Percentiles rank a stretch among this genome's conserved stretches.
These are phyloP conservation scores for Esperia sulphurella DNA, from an alignment of 2,888 invertebrate genomes.

Conservation along the genomic window DNA sequence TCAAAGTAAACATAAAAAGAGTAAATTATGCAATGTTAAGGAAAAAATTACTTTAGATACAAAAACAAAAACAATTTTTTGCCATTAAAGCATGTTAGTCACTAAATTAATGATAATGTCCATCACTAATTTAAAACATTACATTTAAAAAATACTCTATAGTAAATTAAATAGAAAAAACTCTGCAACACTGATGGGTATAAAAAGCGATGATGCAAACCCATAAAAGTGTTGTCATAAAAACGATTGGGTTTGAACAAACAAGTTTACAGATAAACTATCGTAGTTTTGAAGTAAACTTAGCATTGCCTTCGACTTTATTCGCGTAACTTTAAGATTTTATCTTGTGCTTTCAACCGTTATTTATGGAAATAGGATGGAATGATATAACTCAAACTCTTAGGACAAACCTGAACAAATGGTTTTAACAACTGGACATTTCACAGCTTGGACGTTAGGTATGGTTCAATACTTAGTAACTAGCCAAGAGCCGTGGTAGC, in stretches of 20 bases:
- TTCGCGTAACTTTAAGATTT: too few relatives aligned
- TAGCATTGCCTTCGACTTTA: too few relatives aligned
- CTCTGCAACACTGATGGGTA: neutral
- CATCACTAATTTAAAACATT: constrained; percentile 2
- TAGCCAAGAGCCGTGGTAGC: too few relatives aligned
- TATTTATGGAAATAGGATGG: too few relatives aligned
- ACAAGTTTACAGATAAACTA: constrained; percentile 7
- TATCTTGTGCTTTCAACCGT: too few relatives aligned
- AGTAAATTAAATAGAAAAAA: neutral
- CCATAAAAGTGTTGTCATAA: constrained; percentile 5
- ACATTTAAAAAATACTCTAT: neutral
- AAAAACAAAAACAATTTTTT: neutral
- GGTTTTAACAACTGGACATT: too few relatives aligned
- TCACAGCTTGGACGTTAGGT: too few relatives aligned
- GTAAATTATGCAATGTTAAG: neutral
- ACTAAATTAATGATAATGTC: neutral
- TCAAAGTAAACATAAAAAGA: neutral
- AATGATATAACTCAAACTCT: too few relatives aligned
- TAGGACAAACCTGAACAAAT: too few relatives aligned
- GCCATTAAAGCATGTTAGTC: neutral
- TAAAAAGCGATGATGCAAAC: constrained; percentile 4
- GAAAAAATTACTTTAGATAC: neutral
- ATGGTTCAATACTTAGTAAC: too few relatives aligned
- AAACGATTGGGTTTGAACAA: constrained; percentile 8
- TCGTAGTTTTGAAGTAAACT: neutral